Conservation (phyloP, 2,888 invertebrate genomes). For the Diarsia dahlii region DNA sequence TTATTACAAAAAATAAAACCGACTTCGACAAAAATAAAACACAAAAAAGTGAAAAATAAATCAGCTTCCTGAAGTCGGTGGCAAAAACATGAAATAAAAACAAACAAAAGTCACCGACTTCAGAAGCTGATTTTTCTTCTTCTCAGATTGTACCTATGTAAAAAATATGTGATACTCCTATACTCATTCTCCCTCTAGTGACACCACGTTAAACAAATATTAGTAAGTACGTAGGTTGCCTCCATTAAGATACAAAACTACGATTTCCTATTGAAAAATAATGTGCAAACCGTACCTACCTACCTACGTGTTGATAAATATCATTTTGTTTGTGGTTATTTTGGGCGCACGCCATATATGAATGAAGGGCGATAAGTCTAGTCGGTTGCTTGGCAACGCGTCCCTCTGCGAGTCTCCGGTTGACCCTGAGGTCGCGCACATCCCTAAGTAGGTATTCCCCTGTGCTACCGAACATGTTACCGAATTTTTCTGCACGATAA, state of each 20-base stretch:
- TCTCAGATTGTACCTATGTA: not conserved
- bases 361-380: slow-evolving; percentile 73
- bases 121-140: no score
- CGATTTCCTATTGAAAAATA: not conserved
- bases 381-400: slow-evolving; percentile 81
- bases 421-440: slow-evolving; percentile 80
- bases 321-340: slow-evolving; percentile 68
- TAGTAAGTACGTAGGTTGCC: not conserved
- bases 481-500: slow-evolving; percentile 37
- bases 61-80: no score
- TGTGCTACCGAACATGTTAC: slow-evolving; percentile 36
- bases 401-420: slow-evolving; percentile 75
- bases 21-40: no score
- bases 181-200: not conserved
- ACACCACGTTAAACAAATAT: not conserved
- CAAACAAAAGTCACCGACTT: no score
- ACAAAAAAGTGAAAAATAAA: no score
- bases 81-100: no score
- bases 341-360: slow-evolving; percentile 71
- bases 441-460: slow-evolving; percentile 64
- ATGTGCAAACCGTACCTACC: not conserved
- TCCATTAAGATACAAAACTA: not conserved
- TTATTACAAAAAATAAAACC: no score
- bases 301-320: not conserved
- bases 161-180: not conserved